Conservation (phyloP, 2,113 vertebrate species). For the Oceanites oceanicus region DNA sequence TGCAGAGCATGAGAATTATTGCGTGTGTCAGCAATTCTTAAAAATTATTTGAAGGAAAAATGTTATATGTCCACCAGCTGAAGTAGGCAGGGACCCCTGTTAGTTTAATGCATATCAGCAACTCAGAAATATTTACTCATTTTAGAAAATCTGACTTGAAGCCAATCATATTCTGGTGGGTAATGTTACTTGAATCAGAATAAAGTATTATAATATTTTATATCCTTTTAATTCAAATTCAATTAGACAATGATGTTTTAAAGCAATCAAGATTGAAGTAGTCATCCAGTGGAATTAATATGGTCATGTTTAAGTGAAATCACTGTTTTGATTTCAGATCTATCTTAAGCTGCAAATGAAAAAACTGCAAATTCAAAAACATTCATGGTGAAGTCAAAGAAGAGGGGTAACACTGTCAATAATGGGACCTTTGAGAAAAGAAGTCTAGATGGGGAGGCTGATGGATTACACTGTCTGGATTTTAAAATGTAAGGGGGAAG, state of each 20-base stretch:
- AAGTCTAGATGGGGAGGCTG: rapidly evolving
- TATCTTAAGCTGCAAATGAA: neutral
- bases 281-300: neutral
- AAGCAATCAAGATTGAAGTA: neutral
- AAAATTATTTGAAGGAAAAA: neutral
- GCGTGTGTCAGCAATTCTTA: neutral
- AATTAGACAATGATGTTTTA: neutral
- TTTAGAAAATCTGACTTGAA: neutral
- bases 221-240: neutral
- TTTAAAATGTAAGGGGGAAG: neutral
- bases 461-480: neutral
- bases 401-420: neutral
- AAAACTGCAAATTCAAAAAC: neutral
- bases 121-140: neutral
- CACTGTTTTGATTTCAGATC: neutral
- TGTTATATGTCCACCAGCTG: neutral
- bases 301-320: neutral
- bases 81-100: neutral
- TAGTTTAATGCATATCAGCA: neutral
- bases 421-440: neutral
- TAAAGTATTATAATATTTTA: neutral
- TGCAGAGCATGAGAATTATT: neutral
- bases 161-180: neutral
- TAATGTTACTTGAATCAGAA: neutral
- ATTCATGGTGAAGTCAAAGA: neutral